A percentile compares a stretch with the other conserved stretches of the same genome.
These are phyloP conservation scores for Cybosia mesomella DNA, from an alignment of 2,888 invertebrate genomes.

Conservation along the genomic window DNA sequence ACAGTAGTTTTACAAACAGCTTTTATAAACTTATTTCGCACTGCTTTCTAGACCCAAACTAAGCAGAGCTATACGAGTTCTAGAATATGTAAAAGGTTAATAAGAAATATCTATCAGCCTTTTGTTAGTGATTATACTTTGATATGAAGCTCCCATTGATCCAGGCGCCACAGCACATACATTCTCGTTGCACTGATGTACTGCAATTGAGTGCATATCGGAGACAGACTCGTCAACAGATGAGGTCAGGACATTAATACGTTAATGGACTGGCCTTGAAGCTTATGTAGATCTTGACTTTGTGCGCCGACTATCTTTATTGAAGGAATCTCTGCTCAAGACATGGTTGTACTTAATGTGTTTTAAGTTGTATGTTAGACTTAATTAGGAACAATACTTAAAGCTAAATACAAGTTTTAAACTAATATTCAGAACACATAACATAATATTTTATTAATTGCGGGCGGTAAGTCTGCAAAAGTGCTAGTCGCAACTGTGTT, in stretches of 20 bases:
- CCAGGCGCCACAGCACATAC: constrained; percentile 16
- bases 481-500: too few relatives aligned
- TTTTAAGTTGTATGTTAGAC: too few relatives aligned
- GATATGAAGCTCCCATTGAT: constrained; percentile 14
- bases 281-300: constrained; percentile 15
- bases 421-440: too few relatives aligned
- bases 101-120: neutral
- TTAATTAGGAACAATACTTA: too few relatives aligned
- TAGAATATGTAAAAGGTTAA: too few relatives aligned
- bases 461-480: too few relatives aligned
- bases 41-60: too few relatives aligned
- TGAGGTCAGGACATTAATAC: constrained; percentile 32
- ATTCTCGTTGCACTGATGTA: constrained; percentile 14
- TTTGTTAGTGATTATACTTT: neutral
- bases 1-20: too few relatives aligned
- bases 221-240: constrained; percentile 26
- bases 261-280: constrained; percentile 22
- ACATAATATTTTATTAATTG: too few relatives aligned
- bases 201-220: constrained; percentile 15
- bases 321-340: neutral
- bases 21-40: too few relatives aligned
- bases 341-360: neutral
- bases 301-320: neutral
- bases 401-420: too few relatives aligned
- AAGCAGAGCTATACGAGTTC: too few relatives aligned